Conservation (phyloP, 1,140 invertebrate genomes). For the Hycleus phaleratus region DNA sequence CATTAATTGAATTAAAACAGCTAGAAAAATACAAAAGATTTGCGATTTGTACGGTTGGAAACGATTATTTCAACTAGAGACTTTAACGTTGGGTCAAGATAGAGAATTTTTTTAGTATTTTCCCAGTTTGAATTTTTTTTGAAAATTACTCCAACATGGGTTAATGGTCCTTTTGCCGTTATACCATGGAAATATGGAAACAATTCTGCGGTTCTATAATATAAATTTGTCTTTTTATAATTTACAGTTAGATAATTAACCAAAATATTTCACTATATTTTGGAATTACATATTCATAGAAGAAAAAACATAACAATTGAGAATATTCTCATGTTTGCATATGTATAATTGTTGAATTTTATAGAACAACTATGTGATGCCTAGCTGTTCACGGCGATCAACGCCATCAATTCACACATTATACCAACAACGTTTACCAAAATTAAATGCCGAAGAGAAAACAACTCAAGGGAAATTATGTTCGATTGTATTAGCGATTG, state of each 20-base stretch:
- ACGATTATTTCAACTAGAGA: conserved; percentile 7
- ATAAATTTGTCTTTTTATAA: no score
- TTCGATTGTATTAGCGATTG: conserved; percentile 57
- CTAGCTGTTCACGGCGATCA: conserved; percentile 26
- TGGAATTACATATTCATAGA: no score
- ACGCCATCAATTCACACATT: conserved; percentile 24
- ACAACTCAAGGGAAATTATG: conserved; percentile 47
- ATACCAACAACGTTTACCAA: conserved; percentile 19
- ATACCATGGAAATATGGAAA: conserved; percentile 7
- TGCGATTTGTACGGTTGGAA: no score
- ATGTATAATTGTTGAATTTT: conserved; percentile 10
- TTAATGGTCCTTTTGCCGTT: conserved; percentile 13
- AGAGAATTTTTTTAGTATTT: neutral
- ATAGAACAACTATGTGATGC: conserved; percentile 34
- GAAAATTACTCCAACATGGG: conserved; percentile 2
- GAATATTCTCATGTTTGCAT: neutral
- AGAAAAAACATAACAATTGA: neutral
- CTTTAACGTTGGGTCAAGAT: conserved; percentile 6
- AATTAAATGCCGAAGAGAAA: conserved; percentile 6
- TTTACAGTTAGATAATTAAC: no score
- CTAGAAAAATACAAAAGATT: no score
- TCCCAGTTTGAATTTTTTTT: no score
- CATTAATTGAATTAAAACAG: no score
- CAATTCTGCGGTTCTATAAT: conserved; percentile 6
- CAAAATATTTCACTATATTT: no score